Evolutionary conservation across 2,888 invertebrate genomes (phyloP).

Genomic region (Cantharis rufa): DNA sequence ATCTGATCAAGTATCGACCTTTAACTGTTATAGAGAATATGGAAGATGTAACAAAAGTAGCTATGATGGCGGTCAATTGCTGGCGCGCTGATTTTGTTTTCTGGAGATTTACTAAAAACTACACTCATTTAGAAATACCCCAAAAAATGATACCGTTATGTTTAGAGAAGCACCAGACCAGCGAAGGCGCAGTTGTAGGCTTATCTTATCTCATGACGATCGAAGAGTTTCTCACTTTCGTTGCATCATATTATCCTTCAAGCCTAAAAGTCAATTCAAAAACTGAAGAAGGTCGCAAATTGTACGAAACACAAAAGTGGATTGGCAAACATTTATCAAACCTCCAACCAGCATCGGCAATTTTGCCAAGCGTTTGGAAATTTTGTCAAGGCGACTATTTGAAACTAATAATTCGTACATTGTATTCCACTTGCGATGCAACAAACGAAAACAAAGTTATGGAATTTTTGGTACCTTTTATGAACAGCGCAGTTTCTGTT

Average conservation of each 20-base stretch:
- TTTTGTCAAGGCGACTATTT: conserved; percentile 22
- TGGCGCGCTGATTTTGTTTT: not conserved
- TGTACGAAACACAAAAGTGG: not conserved
- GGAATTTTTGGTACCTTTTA: conserved; percentile 8
- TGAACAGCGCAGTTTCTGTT: conserved; percentile 10
- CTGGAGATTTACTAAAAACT: not conserved
- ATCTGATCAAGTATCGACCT: not conserved
- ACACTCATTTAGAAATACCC: not conserved
- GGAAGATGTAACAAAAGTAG: not conserved
- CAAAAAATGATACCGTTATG: not conserved
- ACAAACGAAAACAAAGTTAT: conserved; percentile 19
- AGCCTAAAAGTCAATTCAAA: not conserved
- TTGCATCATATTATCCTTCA: not conserved
- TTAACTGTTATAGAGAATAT: not conserved
- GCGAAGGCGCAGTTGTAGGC: not conserved
- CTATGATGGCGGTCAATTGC: not conserved
- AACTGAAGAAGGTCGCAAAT: not conserved
- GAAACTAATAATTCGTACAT: conserved; percentile 7
- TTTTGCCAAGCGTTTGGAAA: conserved; percentile 5
- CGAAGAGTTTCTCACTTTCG: not conserved
- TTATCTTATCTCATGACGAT: not conserved
- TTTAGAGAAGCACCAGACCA: not conserved
- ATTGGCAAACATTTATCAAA: conserved; percentile 9
- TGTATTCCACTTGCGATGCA: conserved; percentile 11
- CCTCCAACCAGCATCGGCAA: conserved; percentile 6